Percentiles rank a stretch among this genome's conserved stretches.
phyloP scores from a whole-genome alignment of 2,113 vertebrate species.

The Meleagris gallopavo region DNA sequence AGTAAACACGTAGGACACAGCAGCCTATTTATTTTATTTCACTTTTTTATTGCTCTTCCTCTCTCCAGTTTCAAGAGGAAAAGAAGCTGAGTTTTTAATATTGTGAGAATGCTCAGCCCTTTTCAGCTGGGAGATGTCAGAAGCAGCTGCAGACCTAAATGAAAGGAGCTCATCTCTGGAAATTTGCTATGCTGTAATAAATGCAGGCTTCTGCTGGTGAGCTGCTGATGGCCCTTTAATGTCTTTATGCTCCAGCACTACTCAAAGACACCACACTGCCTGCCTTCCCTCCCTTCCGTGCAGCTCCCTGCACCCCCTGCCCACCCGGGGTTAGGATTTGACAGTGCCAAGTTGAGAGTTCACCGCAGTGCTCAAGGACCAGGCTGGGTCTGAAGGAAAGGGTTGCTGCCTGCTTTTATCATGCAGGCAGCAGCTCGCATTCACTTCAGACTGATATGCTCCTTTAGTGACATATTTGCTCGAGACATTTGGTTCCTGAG shows the following conservation, averaged over 20 bases:
- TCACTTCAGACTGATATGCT: background rate
- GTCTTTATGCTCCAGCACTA: conserved; percentile 28
- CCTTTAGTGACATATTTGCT: background rate
- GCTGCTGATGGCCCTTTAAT: conserved; percentile 65
- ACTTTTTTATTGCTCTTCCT: conserved; percentile 39
- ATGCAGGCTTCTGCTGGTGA: conserved; percentile 45
- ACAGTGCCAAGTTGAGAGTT: background rate
- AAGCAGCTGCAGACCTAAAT: conserved; percentile 66
- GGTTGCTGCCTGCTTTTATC: background rate
- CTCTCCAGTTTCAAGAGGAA: conserved; percentile 23
- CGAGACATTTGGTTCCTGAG: background rate
- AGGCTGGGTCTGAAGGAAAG: background rate
- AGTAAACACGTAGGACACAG: conserved; percentile 34
- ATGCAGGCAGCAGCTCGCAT: background rate
- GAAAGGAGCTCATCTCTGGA: conserved; percentile 65
- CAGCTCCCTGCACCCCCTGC: background rate
- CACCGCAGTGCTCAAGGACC: background rate
- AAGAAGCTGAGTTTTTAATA: conserved; percentile 64
- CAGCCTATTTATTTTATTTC: conserved; percentile 41
- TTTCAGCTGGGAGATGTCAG: conserved; percentile 69
- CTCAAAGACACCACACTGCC: background rate
- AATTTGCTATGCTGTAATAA: conserved; percentile 61
- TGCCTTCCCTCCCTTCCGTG: background rate
- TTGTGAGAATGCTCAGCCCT: conserved; percentile 34
- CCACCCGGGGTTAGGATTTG: conserved; percentile 1